Conservation (phyloP, 2,797 vertebrate genomes). For the Sphenopsis melanotis region DNA sequence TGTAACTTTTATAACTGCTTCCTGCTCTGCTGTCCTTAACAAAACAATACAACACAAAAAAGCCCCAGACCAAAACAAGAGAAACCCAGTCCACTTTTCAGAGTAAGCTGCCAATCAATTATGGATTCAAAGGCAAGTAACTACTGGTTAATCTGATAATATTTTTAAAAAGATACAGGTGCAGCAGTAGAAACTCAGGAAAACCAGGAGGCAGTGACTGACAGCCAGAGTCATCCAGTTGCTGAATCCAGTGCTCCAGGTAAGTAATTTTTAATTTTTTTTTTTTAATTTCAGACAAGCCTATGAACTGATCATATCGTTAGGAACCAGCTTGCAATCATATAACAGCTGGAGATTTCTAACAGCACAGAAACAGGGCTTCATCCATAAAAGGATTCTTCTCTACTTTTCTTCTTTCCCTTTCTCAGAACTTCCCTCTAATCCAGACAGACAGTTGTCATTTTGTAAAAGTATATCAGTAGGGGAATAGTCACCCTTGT, state of each 20-base stretch:
- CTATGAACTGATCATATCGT: neutral
- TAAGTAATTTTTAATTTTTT: neutral
- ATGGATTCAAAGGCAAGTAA: neutral
- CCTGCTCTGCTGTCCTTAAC: neutral
- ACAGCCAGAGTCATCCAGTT: neutral
- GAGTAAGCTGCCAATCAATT: neutral
- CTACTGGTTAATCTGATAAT: neutral
- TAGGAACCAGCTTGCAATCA: neutral
- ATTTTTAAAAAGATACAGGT: neutral
- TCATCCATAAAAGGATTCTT: neutral
- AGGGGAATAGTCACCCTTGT: neutral
- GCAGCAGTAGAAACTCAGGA: neutral
- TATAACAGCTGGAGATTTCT: neutral
- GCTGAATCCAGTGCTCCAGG: conserved; percentile 14
- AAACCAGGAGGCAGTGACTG: neutral
- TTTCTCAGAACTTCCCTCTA: neutral
- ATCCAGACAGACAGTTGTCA: neutral
- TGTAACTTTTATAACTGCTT: neutral
- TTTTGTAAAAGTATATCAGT: neutral
- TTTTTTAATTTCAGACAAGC: neutral
- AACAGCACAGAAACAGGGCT: neutral
- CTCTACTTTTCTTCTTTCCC: neutral
- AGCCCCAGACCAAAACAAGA: neutral
- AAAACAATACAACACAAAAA: too few relatives aligned
- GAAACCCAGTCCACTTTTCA: neutral